Evolutionary conservation across 2,113 vertebrate species (phyloP).

Genomic region (Thalassarche chlororhynchos): DNA sequence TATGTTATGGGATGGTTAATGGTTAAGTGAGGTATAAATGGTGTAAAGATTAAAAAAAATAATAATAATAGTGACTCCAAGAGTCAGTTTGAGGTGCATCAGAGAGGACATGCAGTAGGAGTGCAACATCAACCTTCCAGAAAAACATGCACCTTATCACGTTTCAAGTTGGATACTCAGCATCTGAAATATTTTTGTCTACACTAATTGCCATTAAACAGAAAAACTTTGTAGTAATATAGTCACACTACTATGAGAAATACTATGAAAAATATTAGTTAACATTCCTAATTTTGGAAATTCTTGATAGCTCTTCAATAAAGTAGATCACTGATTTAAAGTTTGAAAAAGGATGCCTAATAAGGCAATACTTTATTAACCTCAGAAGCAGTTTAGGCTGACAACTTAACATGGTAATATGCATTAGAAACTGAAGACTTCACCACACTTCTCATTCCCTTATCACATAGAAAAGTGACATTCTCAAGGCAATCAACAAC

Average conservation of each 20-base stretch:
- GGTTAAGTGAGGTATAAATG: background rate
- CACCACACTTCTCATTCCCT: conserved; percentile 13
- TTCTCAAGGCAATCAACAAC: conserved; percentile 53
- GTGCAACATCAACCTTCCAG: background rate
- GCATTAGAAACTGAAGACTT: conserved; percentile 16
- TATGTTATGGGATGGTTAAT: background rate
- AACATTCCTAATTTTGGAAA: background rate
- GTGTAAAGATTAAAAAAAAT: background rate
- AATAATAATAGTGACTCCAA: background rate
- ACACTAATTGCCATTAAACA: background rate
- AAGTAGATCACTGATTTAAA: background rate
- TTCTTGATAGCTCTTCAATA: background rate
- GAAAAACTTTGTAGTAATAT: background rate
- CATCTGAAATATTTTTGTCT: background rate
- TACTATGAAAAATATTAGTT: background rate
- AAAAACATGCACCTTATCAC: background rate
- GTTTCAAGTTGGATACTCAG: background rate
- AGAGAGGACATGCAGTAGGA: background rate
- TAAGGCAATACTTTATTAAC: background rate
- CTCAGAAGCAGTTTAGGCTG: background rate
- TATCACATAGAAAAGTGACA: conserved; percentile 15
- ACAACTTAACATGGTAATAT: background rate
- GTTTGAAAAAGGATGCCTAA: background rate
- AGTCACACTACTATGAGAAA: background rate
- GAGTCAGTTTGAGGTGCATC: background rate